Conservation (phyloP, 2,888 invertebrate genomes). For the Drosophila nr. fundita region DNA sequence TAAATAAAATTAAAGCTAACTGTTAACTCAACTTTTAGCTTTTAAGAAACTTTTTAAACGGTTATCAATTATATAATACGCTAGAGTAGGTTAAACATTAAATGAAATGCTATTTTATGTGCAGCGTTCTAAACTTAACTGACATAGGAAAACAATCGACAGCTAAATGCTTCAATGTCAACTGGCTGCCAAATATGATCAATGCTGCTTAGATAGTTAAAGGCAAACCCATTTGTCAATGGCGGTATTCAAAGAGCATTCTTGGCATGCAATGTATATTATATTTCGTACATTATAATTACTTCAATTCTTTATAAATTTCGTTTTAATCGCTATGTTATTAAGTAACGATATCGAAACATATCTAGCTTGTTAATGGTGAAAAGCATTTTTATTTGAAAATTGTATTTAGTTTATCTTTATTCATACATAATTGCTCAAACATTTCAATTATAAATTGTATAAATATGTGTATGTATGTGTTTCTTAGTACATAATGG, state of each 20-base stretch:
- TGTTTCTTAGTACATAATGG: constrained; percentile 56
- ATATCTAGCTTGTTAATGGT: constrained; percentile 54
- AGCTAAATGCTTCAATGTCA: constrained; percentile 31
- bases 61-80: constrained; percentile 68
- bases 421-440: constrained; percentile 53
- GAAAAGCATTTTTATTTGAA: constrained; percentile 54
- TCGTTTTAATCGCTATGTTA: constrained; percentile 42
- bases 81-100: constrained; percentile 61
- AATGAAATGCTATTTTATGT: constrained; percentile 50
- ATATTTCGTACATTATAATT: constrained; percentile 43
- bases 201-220: constrained; percentile 50
- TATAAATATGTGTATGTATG: constrained; percentile 56
- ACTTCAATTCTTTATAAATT: constrained; percentile 30
- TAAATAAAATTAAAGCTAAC: constrained; percentile 66
- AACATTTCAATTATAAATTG: constrained; percentile 61
- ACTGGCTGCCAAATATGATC: constrained; percentile 39
- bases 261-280: constrained; percentile 40
- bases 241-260: constrained; percentile 34
- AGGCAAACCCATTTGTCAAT: constrained; percentile 33
- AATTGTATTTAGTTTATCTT: constrained; percentile 55
- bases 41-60: constrained; percentile 60
- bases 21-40: constrained; percentile 69
- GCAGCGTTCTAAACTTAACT: constrained; percentile 41
- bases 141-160: constrained; percentile 36
- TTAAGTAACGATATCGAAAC: constrained; percentile 49